Evolutionary conservation across 2,888 invertebrate genomes (phyloP).

Genomic region (Silvanus unidentatus): DNA sequence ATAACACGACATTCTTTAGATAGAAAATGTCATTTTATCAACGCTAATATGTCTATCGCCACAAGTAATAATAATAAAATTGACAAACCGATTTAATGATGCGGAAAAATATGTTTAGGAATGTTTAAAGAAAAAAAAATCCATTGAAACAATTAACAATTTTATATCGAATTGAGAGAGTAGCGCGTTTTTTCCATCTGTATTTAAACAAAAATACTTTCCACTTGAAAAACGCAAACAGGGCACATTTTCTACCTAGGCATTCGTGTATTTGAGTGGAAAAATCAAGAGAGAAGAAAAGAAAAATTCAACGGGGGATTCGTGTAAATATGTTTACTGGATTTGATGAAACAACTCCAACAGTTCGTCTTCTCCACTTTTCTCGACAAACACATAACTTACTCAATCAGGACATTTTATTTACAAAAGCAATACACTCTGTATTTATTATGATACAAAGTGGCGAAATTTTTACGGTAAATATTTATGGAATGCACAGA

Average conservation of each 20-base stretch:
- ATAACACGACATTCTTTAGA: too few relatives aligned
- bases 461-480: too few relatives aligned
- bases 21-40: too few relatives aligned
- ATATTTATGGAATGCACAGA: too few relatives aligned
- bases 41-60: too few relatives aligned
- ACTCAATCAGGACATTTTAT: conserved; percentile 12
- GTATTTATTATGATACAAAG: too few relatives aligned
- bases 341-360: conserved; percentile 13
- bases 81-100: background rate
- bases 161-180: too few relatives aligned
- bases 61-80: background rate
- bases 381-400: too few relatives aligned
- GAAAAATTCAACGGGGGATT: conserved; percentile 15
- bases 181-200: background rate
- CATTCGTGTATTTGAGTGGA: conserved; percentile 1
- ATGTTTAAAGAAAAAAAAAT: background rate
- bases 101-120: too few relatives aligned
- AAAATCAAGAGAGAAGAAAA: conserved; percentile 15
- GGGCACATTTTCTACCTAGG: too few relatives aligned
- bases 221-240: too few relatives aligned
- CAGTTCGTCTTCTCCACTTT: too few relatives aligned
- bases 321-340: conserved; percentile 14
- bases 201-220: background rate
- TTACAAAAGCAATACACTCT: conserved; percentile 13
- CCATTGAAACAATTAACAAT: background rate